These are phyloP conservation scores for Reinhardtius hippoglossoides DNA, from an alignment of 2,113 vertebrate species.

Conservation along the genomic window DNA sequence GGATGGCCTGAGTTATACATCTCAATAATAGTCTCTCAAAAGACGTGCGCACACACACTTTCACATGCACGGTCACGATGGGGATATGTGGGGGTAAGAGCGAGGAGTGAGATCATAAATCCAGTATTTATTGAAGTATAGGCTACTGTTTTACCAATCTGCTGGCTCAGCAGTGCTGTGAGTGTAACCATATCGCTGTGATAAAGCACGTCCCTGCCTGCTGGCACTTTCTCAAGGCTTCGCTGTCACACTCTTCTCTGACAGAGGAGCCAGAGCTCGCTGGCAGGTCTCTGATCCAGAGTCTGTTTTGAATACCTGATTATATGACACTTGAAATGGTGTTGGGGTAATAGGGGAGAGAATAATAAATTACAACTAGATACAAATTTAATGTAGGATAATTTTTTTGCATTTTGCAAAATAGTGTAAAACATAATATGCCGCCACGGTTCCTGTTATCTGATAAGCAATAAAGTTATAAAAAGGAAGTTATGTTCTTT, in stretches of 20 bases:
- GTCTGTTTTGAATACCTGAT: slow-evolving; percentile 41
- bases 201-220: slow-evolving; percentile 67
- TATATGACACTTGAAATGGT: slow-evolving; percentile 11
- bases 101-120: slow-evolving; percentile 66
- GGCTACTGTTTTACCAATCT: slow-evolving; percentile 67
- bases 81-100: not conserved
- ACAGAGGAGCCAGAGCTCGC: slow-evolving; percentile 38
- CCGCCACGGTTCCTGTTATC: slow-evolving; percentile 12
- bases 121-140: slow-evolving; percentile 68
- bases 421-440: slow-evolving; percentile 36
- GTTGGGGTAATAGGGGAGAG: not conserved
- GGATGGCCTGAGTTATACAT: slow-evolving; percentile 43
- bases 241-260: slow-evolving; percentile 44
- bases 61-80: not conserved
- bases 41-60: not conserved
- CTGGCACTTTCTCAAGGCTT: slow-evolving; percentile 69
- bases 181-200: slow-evolving; percentile 70
- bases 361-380: too few relatives aligned
- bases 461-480: slow-evolving; percentile 64
- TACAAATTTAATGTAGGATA: not conserved
- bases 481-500: slow-evolving; percentile 62
- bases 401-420: slow-evolving; percentile 6
- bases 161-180: slow-evolving; percentile 74
- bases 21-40: slow-evolving; percentile 60
- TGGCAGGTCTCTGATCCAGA: slow-evolving; percentile 27